These are phyloP conservation scores for Pseudopleuronectes americanus DNA, from an alignment of 2,797 vertebrate species.

Conservation along the genomic window DNA sequence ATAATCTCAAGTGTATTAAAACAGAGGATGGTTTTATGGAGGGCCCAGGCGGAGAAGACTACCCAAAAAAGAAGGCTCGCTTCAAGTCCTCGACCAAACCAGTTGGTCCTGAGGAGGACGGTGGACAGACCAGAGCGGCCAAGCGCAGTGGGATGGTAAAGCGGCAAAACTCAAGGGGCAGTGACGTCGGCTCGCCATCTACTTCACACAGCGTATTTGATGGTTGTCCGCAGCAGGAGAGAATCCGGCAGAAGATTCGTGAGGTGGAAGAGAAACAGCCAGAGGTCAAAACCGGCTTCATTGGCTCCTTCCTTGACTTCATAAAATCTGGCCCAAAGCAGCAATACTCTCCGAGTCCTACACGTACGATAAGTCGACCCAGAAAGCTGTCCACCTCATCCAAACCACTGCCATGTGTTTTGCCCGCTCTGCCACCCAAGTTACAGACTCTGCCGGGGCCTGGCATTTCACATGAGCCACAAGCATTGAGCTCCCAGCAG, in stretches of 20 bases:
- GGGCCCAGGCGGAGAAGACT: conserved; percentile 77
- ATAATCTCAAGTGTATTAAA: conserved; percentile 78
- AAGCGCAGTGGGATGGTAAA: conserved; percentile 90
- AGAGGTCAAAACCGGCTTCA: conserved; percentile 98
- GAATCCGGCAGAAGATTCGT: conserved; percentile 96
- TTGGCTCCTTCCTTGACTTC: conserved; percentile 98
- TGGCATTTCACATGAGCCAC: conserved; percentile 78
- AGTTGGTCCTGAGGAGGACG: conserved; percentile 83
- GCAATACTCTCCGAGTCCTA: conserved; percentile 91
- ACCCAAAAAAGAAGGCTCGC: conserved; percentile 89
- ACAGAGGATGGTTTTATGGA: conserved; percentile 86
- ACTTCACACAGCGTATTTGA: conserved; percentile 87
- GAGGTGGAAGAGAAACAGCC: conserved; percentile 99
- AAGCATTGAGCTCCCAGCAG: conserved; percentile 77
- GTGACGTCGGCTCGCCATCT: conserved; percentile 86
- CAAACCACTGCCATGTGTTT: conserved; percentile 80
- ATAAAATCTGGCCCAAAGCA: conserved; percentile 97
- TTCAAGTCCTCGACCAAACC: conserved; percentile 87
- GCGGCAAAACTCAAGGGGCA: conserved; percentile 88
- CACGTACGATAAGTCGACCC: conserved; percentile 89
- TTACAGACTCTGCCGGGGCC: conserved; percentile 75
- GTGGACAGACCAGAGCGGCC: conserved; percentile 80
- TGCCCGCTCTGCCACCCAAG: conserved; percentile 78
- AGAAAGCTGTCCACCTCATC: conserved; percentile 86
- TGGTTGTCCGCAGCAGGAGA: conserved; percentile 94